phyloP scores from a whole-genome alignment of 92 coral and sea anemone genomes.

The Heteractis magnifica region DNA sequence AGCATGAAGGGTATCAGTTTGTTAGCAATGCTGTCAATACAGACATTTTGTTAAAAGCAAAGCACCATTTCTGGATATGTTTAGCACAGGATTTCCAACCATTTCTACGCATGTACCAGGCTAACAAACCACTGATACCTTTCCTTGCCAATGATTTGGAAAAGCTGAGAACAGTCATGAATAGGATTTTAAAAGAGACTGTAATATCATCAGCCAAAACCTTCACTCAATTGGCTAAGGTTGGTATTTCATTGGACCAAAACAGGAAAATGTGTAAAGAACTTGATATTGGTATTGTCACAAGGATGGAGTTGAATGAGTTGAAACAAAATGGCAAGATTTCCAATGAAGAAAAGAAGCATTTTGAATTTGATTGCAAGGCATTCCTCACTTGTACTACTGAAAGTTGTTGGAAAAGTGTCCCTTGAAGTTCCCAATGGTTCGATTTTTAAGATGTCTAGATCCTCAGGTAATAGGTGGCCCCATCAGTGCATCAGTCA shows the following conservation, averaged over 20 bases:
- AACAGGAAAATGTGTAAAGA: conserved; percentile 29
- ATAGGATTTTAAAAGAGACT: conserved; percentile 44
- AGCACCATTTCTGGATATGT: conserved; percentile 74
- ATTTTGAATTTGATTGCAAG: conserved; percentile 40
- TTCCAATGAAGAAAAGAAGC: conserved; percentile 31
- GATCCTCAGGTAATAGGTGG: conserved; percentile 68
- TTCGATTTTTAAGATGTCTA: conserved; percentile 23
- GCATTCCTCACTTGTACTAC: conserved; percentile 29
- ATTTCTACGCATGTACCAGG: conserved; percentile 33
- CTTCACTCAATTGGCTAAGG: conserved; percentile 33
- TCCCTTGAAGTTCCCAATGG: conserved; percentile 17
- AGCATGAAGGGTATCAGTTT: conserved; percentile 65
- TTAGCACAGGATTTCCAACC: conserved; percentile 64
- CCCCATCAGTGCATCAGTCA: conserved; percentile 42
- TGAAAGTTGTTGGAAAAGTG: conserved; percentile 43
- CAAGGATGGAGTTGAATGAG: conserved; percentile 39
- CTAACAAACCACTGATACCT: conserved; percentile 37
- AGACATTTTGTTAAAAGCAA: conserved; percentile 67
- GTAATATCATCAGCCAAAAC: conserved; percentile 31
- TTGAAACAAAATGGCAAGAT: conserved; percentile 39
- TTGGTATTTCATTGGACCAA: conserved; percentile 41
- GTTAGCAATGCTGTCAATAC: conserved; percentile 53
- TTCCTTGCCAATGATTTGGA: conserved; percentile 69
- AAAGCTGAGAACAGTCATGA: conserved; percentile 58
- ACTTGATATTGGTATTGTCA: conserved; percentile 51